A percentile compares a stretch with the other conserved stretches of the same genome.
Conservation (phyloP, 2,113 vertebrate species). For the Apteryx mantelli region DNA sequence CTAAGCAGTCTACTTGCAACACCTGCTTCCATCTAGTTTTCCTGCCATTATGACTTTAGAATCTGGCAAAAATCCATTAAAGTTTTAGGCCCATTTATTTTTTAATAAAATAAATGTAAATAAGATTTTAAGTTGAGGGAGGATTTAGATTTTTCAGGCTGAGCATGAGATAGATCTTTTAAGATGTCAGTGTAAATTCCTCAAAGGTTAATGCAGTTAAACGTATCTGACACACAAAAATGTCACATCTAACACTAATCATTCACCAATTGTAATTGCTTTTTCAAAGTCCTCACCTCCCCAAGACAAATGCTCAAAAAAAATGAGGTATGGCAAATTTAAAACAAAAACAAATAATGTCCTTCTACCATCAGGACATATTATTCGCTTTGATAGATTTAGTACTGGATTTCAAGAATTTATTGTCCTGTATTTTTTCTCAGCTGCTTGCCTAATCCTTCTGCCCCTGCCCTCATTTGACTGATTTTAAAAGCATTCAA, state of each 20-base stretch:
- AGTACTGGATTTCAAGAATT: conserved; percentile 34
- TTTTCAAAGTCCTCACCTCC: conserved; percentile 59
- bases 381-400: conserved; percentile 69
- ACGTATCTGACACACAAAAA: conserved; percentile 71
- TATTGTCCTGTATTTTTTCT: conserved; percentile 18
- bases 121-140: conserved; percentile 62
- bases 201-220: conserved; percentile 74
- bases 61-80: not conserved
- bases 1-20: not conserved
- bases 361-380: not conserved
- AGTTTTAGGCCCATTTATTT: conserved; percentile 56
- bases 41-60: not conserved
- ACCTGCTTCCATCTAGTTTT: not conserved
- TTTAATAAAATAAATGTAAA: conserved; percentile 72
- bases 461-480: not conserved
- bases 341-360: conserved; percentile 55
- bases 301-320: not conserved
- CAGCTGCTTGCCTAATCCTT: conserved; percentile 10
- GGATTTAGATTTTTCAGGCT: conserved; percentile 52
- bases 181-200: conserved; percentile 62
- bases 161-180: conserved; percentile 41
- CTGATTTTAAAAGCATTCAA: not conserved
- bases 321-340: conserved; percentile 41
- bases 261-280: conserved; percentile 67
- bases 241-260: conserved; percentile 65